Evolutionary conservation across 1,140 invertebrate genomes (phyloP).

Genomic region (Medauroidea extradentata): DNA sequence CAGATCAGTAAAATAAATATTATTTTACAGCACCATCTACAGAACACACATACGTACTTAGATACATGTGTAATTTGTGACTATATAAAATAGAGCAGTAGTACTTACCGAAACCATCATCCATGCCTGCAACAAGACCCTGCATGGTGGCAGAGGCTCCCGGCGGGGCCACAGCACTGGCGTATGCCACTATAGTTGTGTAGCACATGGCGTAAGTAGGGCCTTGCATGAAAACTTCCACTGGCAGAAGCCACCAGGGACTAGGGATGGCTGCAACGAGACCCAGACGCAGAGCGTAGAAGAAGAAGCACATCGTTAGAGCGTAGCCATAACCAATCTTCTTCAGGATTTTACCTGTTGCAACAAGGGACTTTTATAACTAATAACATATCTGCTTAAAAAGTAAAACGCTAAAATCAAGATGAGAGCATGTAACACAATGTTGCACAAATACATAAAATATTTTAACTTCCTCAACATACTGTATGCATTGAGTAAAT

Average conservation of each 20-base stretch:
- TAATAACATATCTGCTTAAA: no score
- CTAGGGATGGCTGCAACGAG: constrained; percentile 63
- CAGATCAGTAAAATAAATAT: no score
- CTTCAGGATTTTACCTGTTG: constrained; percentile 63
- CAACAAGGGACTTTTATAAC: constrained; percentile 17
- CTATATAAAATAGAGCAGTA: no score
- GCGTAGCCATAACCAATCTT: constrained; percentile 65
- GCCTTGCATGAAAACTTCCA: constrained; percentile 69
- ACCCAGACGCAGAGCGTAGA: constrained; percentile 60
- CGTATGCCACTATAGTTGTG: constrained; percentile 71
- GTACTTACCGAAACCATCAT: constrained; percentile 70
- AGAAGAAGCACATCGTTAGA: constrained; percentile 65
- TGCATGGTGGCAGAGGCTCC: constrained; percentile 78
- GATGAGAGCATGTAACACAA: no score
- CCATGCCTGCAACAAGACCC: constrained; percentile 75
- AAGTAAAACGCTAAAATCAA: no score
- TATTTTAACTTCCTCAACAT: no score
- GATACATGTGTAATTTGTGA: no score
- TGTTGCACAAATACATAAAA: no score
- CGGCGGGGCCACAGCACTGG: constrained; percentile 64
- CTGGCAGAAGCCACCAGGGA: constrained; percentile 67
- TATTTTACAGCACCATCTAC: no score
- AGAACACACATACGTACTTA: no score
- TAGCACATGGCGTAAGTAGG: constrained; percentile 75
- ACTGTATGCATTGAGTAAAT: no score